A percentile compares a stretch with the other conserved stretches of the same genome.
Evolutionary conservation across 1,140 invertebrate species (phyloP).

Genomic region (Drosophila fuyamai): DNA sequence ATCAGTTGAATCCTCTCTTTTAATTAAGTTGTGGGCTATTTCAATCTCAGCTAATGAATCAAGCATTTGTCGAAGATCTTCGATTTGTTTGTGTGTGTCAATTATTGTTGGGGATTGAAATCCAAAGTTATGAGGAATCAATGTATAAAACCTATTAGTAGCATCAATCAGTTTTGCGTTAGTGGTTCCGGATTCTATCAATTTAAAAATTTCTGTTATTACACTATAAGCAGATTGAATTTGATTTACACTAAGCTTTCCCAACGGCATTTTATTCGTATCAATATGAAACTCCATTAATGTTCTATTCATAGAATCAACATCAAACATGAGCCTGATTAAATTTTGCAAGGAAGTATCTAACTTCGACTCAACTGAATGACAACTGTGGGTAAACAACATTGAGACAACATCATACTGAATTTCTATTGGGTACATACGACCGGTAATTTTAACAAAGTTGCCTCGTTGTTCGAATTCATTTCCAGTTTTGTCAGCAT

Average conservation of each 20-base stretch:
- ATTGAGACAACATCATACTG: constrained; percentile 89
- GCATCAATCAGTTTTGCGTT: constrained; percentile 90
- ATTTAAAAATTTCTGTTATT: constrained; percentile 90
- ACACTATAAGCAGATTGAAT: constrained; percentile 94
- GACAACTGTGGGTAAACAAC: constrained; percentile 10
- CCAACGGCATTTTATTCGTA: constrained; percentile 98
- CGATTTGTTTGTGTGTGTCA: constrained; percentile 90
- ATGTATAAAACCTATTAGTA: constrained; percentile 96
- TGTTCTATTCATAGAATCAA: constrained; percentile 95
- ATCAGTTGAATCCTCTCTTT: constrained; percentile 85
- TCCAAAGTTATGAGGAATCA: constrained; percentile 98
- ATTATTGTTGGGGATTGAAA: constrained; percentile 93
- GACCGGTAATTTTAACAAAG: constrained; percentile 92
- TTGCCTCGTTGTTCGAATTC: constrained; percentile 88
- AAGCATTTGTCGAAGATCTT: constrained; percentile 96
- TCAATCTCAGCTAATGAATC: constrained; percentile 97
- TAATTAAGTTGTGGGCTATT: constrained; percentile 95
- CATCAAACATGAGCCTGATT: constrained; percentile 95
- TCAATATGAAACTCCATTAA: constrained; percentile 98
- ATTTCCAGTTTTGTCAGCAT: constrained; percentile 95
- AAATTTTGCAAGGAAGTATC: constrained; percentile 92
- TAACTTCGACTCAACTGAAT: constrained; percentile 88
- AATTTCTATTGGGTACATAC: constrained; percentile 95
- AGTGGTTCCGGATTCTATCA: constrained; percentile 86
- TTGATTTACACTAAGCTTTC: constrained; percentile 97